phyloP scores from a whole-genome alignment of 2,113 vertebrate species.

The Dipodomys merriami region DNA sequence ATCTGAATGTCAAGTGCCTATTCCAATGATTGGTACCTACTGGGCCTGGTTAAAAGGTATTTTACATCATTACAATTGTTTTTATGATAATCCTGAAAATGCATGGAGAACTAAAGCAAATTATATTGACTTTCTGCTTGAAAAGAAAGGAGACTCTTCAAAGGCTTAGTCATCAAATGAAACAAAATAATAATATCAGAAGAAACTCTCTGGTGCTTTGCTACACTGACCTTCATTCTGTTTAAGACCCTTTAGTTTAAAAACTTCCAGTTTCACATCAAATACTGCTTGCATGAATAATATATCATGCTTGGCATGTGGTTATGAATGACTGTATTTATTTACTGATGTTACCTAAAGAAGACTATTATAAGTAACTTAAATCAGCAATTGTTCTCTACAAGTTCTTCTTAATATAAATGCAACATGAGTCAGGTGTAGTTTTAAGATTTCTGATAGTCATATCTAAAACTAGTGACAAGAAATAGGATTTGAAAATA shows the following conservation, averaged over 20 bases:
- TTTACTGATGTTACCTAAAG: neutral
- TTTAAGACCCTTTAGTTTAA: neutral
- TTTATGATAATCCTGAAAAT: neutral
- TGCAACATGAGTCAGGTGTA: neutral
- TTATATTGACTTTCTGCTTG: neutral
- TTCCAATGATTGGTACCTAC: neutral
- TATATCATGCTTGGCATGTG: neutral
- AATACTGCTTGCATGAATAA: neutral
- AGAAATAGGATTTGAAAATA: neutral
- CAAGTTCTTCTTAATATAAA: neutral
- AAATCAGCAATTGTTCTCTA: neutral
- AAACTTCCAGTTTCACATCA: neutral
- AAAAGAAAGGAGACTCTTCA: neutral
- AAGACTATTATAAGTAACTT: neutral
- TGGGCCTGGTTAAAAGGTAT: neutral
- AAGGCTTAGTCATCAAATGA: neutral
- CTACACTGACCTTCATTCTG: neutral
- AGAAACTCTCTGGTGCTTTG: no score
- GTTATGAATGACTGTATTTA: fast-evolving
- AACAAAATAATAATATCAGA: neutral
- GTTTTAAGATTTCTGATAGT: neutral
- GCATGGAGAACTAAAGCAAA: neutral
- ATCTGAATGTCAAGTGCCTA: neutral
- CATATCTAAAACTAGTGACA: neutral
- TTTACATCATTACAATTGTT: neutral